Evolutionary conservation across 2,888 invertebrate genomes (phyloP), one percentile per base, ranked within the genome.

Genomic region (Xestia ashworthii): DNA sequence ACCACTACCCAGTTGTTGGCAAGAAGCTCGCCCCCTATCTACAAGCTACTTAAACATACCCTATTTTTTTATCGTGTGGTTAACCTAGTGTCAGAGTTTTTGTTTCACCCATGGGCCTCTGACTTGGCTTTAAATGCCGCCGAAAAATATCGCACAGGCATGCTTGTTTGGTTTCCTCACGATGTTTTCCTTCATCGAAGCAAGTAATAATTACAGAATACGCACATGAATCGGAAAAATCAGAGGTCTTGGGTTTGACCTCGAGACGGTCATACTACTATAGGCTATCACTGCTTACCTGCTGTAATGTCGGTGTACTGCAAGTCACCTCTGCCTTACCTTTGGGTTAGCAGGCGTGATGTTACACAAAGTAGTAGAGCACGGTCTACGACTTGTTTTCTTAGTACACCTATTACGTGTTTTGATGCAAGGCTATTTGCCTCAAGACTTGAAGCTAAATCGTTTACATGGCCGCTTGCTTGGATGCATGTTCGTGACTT

Each of bases 341-440:
- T 41, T 12, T 64, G 2, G 11, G 62, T 38, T 41, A 41, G 41
- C 12, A 64, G 12, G 41, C 22, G 38, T 41, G 62, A 64, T 64
- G 25, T 25, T 65, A 44, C 9, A 9, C 0, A 44, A 65, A 53
- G 73, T 66, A 75, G 71, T 80, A 76, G 68, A 78, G 69, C 73
- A 76, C 62, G 74, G 74, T 81, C 71, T 75, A 75, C 55, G 69
- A 80, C 75, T 74, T 90, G 89, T 91, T 90, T 90, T 87, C 88
- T 85, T 80, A 85, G 89, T 79, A 90, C 88, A 89, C 89, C 80
- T 86, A 91, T 91, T 91, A 90, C 87, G 80, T 85, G 77, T 75
- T 84, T 79, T 85, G 82, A 85, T 82, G 81, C 71, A 79, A 76
- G 84, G 83, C 85, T 88, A 85, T 89, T 90, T 89, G 84, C 88